Conservation (phyloP, 2,113 vertebrate species). For the Notarius quadriscutis region DNA sequence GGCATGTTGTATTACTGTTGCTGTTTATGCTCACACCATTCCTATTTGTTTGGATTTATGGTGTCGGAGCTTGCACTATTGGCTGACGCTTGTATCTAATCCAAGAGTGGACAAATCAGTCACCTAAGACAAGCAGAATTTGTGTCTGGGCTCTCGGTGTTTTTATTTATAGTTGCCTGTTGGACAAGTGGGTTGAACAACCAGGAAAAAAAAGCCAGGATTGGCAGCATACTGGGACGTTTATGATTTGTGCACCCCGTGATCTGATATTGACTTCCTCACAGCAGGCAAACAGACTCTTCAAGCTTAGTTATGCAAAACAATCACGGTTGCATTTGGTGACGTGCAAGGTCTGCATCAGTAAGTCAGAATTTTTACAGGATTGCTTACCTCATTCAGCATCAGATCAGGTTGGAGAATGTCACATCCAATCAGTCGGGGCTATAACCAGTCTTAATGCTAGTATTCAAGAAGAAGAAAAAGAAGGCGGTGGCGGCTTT, state of each 20-base stretch:
- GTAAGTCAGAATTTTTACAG: background rate
- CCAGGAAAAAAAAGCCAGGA: background rate
- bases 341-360: background rate
- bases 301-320: background rate
- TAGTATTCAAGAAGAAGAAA: background rate
- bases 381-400: background rate
- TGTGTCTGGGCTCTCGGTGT: background rate
- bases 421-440: background rate
- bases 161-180: background rate
- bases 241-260: background rate
- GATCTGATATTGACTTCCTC: background rate
- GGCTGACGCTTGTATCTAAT: background rate
- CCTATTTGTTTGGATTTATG: constrained; percentile 1
- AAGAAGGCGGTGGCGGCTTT: no score
- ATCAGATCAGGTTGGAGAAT: background rate
- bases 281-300: background rate
- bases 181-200: background rate
- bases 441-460: background rate
- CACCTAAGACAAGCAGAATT: background rate
- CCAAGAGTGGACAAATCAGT: background rate
- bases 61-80: background rate
- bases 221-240: background rate
- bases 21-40: background rate
- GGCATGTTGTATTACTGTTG: background rate
- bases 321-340: background rate